Evolutionary conservation across 1,140 invertebrate genomes (phyloP).

Genomic region (Trinorchestia longiramus): DNA sequence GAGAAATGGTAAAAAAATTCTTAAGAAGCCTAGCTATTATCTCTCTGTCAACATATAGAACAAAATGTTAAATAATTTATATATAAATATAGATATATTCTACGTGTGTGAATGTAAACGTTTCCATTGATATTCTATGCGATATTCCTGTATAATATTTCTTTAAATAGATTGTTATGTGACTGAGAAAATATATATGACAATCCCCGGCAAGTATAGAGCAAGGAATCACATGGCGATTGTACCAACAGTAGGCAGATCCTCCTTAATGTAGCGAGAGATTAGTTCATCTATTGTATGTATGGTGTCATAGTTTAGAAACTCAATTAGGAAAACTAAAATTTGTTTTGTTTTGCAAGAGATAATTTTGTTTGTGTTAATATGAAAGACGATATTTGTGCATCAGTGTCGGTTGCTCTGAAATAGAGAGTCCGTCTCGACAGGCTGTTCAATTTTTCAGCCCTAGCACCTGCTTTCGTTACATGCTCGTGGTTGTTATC

Average conservation of each 20-base stretch:
- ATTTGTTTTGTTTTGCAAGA: background rate
- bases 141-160: constrained; percentile 5
- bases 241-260: background rate
- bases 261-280: background rate
- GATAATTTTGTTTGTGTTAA: too few species aligned
- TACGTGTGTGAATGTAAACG: background rate
- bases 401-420: too few species aligned
- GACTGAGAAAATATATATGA: background rate
- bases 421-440: too few species aligned
- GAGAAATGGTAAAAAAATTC: background rate
- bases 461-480: too few species aligned
- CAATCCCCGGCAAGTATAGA: constrained; percentile 16
- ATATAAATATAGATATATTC: constrained; percentile 10
- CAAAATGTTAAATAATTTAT: background rate
- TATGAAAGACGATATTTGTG: too few species aligned
- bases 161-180: background rate
- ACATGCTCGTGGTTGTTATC: background rate
- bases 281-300: too few species aligned
- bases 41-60: background rate
- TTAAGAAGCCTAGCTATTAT: background rate
- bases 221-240: constrained; percentile 12
- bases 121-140: constrained; percentile 19
- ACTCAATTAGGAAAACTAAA: background rate
- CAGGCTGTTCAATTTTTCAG: too few species aligned
- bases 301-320: background rate